A percentile compares a stretch with the other conserved stretches of the same genome.
These are phyloP conservation scores for Andrena praecox DNA, from an alignment of 2,888 invertebrate genomes.

Conservation along the genomic window DNA sequence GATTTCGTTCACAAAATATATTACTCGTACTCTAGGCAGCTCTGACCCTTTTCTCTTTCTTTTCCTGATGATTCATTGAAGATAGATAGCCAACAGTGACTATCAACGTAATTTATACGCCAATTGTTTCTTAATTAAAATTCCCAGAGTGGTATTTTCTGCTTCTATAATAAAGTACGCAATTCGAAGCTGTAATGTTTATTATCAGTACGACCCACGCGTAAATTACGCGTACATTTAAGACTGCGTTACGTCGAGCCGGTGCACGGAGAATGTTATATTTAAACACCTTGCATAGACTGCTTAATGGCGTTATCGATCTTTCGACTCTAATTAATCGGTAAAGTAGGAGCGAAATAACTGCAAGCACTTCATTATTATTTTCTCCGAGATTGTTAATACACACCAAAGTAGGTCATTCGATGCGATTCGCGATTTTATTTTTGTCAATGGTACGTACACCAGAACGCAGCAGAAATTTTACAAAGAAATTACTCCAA, in stretches of 20 bases:
- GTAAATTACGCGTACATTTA: neutral
- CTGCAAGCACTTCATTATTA: constrained; percentile 7
- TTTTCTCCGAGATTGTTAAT: neutral
- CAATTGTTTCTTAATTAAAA: neutral
- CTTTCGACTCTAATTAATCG: constrained; percentile 19
- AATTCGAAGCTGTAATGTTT: no score
- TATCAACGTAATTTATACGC: neutral
- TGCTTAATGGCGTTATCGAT: constrained; percentile 30
- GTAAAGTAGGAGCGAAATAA: neutral
- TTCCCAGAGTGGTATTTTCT: neutral
- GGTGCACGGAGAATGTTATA: constrained; percentile 7
- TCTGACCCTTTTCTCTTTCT: no score
- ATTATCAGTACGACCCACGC: neutral
- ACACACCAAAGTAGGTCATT: neutral
- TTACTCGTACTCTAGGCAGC: no score
- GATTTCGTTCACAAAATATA: no score
- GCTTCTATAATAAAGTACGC: neutral
- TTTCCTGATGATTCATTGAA: neutral
- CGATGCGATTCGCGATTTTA: neutral
- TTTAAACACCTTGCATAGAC: constrained; percentile 21
- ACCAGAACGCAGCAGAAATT: no score
- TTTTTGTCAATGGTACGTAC: no score
- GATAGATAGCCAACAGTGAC: neutral
- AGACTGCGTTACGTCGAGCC: neutral
- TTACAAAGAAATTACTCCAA: no score